These are phyloP conservation scores for Pedionomus torquatus DNA, from an alignment of 2,113 vertebrate genomes.

Conservation along the genomic window DNA sequence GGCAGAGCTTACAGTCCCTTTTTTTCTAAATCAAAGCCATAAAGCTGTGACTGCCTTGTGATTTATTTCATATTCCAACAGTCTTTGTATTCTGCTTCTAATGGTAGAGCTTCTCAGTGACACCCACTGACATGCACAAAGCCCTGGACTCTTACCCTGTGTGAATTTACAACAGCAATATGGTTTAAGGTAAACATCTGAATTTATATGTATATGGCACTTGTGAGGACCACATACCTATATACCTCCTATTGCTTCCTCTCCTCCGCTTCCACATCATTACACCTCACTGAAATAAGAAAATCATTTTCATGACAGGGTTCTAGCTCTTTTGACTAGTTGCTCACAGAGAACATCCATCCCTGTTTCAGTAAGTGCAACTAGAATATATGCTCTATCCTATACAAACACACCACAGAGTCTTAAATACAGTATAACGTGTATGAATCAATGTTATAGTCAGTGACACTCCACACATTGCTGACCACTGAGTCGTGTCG, in stretches of 20 bases:
- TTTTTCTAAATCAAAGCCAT: not conserved
- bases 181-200: not conserved
- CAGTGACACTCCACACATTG: not conserved
- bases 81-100: not conserved
- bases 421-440: not conserved
- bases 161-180: not conserved
- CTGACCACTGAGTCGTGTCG: not conserved
- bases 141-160: not conserved
- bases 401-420: not conserved
- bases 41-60: not conserved
- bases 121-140: not conserved
- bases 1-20: not conserved
- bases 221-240: not conserved
- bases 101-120: not conserved
- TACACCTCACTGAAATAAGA: not conserved
- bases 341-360: not conserved
- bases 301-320: not conserved
- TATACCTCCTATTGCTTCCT: not conserved
- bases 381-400: not conserved
- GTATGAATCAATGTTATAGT: not conserved
- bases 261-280: not conserved
- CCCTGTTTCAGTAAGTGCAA: not conserved
- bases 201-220: not conserved
- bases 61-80: not conserved
- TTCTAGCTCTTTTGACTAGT: not conserved